Base-by-base conservation (phyloP, 1,140 invertebrate species). In the Orussus abietinus region DNA sequence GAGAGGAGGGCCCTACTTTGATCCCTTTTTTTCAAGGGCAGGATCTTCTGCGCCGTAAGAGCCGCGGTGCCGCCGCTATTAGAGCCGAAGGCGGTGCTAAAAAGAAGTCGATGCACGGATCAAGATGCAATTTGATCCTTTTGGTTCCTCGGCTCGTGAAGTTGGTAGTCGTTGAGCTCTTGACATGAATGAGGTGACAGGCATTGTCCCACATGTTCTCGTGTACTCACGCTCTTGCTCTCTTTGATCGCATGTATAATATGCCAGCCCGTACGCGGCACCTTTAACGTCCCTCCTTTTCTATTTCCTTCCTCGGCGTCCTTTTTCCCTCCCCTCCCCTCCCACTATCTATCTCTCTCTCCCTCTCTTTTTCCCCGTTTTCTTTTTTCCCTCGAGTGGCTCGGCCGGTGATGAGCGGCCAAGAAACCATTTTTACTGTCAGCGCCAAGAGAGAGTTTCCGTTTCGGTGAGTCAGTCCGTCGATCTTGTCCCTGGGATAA, bases 181-280 rank as follows among this genome's bases (percentile, higher is more conserved):
- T 66, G 62, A 66, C 61, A 47, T 69, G 66, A 69, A 67, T 69
- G 57, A 66, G 62, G 62, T 64, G 66, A 69, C 66, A 67, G 58
- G 42, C 49, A 69, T 69, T 69, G 63, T 68, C 59, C 62, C 47
- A 40, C 47, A 47, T 55, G 57, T 58, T 63, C 59, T 57, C 59
- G 52, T 60, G 57, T 53, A 59, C 51, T 49, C 54, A 49, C 49
- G 49, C 45, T 53, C 54, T 55, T 53, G 36, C 48, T 31, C 45
- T 47, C 54, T 57, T 61, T 57, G 53, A 55, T 57, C 56, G 38
- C 43, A 41, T 43, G 39, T 44, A 53, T 55, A 53, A 60, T 45
- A 17, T 51, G 51, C 34, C 34, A 6, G 21, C 13, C 15, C 18
- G 18, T 17, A 19, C 21, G 34, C 35, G 49, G 42, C 50, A 42